These are phyloP conservation scores for Ctenoplectra terminalis DNA, from an alignment of 1,140 invertebrate species.

Conservation along the genomic window DNA sequence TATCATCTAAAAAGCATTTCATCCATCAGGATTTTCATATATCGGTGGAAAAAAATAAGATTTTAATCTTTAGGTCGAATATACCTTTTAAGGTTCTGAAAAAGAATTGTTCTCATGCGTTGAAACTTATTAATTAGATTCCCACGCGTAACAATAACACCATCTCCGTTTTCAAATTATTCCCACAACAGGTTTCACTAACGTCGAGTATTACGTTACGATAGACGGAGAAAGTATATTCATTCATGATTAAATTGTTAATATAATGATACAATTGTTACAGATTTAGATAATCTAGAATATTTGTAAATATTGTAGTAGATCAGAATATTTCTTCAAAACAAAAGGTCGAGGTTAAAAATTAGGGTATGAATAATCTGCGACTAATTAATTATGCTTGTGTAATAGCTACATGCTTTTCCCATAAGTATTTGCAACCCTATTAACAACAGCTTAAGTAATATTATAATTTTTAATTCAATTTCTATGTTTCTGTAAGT, in stretches of 20 bases:
- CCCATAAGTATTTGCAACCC: not conserved
- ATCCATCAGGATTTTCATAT: no score
- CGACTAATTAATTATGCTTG: not conserved
- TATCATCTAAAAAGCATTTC: no score
- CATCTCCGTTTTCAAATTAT: constrained; percentile 10
- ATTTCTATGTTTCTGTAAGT: not conserved
- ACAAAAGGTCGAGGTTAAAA: constrained; percentile 2
- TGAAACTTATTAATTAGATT: constrained; percentile 35
- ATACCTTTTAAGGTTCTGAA: not conserved
- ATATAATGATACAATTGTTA: not conserved
- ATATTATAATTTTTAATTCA: not conserved
- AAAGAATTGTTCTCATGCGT: not conserved
- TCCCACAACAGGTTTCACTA: constrained; percentile 40
- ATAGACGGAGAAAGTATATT: constrained; percentile 37
- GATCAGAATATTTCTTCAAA: not conserved
- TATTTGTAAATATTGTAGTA: not conserved
- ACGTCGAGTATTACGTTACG: constrained; percentile 17
- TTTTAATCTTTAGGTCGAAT: not conserved
- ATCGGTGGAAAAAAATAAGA: no score
- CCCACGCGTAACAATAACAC: constrained; percentile 24
- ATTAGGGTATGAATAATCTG: not conserved
- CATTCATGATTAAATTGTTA: not conserved
- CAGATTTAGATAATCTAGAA: not conserved
- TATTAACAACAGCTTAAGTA: not conserved
- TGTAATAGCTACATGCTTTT: not conserved